Base-by-base conservation (phyloP, 1,140 invertebrate species). In the Ephestia elutella region DNA sequence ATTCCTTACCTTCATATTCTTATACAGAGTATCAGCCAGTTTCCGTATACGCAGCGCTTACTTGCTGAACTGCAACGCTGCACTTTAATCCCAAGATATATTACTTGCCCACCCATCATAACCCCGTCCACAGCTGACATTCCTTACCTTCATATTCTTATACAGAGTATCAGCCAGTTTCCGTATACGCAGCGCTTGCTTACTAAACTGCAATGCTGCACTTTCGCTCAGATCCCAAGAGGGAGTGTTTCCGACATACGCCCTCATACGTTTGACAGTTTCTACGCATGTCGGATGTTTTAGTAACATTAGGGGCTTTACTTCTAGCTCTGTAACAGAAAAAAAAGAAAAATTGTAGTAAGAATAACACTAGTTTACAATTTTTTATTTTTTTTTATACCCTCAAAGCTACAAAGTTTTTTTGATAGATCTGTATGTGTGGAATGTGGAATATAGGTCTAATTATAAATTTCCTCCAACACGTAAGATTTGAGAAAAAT, bases 271-370 rank as follows among this genome's bases (percentile, higher is more conserved):
- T 67, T 93, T 93, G 25, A 95, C 90, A 1, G 93, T 96, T 71
- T 95, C 93, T 56, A 97, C 91, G 59, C 95, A 92, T 57, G 94
- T 92, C 0, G 96, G 93, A 89, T 97, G 94, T 69, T 96, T 97
- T 68, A 96, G 92, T 21, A 97, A 80, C 93, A 96, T 96, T 2
- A 97, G 72, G 17, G 93, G 91, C 60, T 92, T 93, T 9, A 97
- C 80, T 13, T 93, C 89, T 49, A 96, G 77, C 10, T 91, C 90
- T 72, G 92, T 80, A 50, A n/a, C n/a, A 94, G 80, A 49, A 93
- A 81, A 63, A 90, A 90, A 58, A 92, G 49, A 59, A 0, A 13
- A 28, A 18, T 25, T 53, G n/a, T 25, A n/a, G 13, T 53, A 70
- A 68, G 18, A 38, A 30, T 25, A n/a, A n/a, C n/a, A n/a, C n/a